Percentiles rank a stretch among this genome's conserved stretches.
These are phyloP conservation scores for Drosophila affinis DNA, from an alignment of 2,888 invertebrate species.

Conservation along the genomic window DNA sequence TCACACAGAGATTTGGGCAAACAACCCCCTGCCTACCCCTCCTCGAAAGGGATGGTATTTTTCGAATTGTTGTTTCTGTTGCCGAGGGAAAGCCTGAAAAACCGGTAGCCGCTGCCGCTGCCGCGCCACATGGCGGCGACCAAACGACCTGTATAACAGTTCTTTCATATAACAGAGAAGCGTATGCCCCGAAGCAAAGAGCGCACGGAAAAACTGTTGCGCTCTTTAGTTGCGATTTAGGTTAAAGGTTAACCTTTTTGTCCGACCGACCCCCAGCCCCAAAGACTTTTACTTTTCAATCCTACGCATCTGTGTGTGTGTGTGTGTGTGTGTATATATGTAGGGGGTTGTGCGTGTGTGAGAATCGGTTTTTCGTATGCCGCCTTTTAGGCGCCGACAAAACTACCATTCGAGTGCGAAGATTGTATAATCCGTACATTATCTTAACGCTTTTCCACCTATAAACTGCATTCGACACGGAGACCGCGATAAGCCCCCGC, in stretches of 20 bases:
- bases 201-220: slow-evolving; percentile 61
- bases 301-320: slow-evolving; percentile 12
- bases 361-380: slow-evolving; percentile 51
- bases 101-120: slow-evolving; percentile 55
- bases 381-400: slow-evolving; percentile 68
- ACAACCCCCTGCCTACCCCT: slow-evolving; percentile 19
- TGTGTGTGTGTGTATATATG: slow-evolving; percentile 7
- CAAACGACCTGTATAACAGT: slow-evolving; percentile 49
- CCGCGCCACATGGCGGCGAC: slow-evolving; percentile 32
- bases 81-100: slow-evolving; percentile 46
- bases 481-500: slow-evolving; percentile 19
- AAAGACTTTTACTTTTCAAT: slow-evolving; percentile 69
- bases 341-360: slow-evolving; percentile 10
- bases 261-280: slow-evolving; percentile 29
- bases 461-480: slow-evolving; percentile 41
- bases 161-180: slow-evolving; percentile 37
- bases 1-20: slow-evolving; percentile 19
- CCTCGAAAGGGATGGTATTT: slow-evolving; percentile 58
- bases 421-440: slow-evolving; percentile 34
- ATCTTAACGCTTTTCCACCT: slow-evolving; percentile 27
- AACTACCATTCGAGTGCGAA: background rate
- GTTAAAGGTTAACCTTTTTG: slow-evolving; percentile 68
- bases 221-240: slow-evolving; percentile 69
- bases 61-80: slow-evolving; percentile 28
- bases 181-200: slow-evolving; percentile 41